Base-by-base conservation (phyloP, 1,140 invertebrate species). In the Lepidurus arcticus region DNA sequence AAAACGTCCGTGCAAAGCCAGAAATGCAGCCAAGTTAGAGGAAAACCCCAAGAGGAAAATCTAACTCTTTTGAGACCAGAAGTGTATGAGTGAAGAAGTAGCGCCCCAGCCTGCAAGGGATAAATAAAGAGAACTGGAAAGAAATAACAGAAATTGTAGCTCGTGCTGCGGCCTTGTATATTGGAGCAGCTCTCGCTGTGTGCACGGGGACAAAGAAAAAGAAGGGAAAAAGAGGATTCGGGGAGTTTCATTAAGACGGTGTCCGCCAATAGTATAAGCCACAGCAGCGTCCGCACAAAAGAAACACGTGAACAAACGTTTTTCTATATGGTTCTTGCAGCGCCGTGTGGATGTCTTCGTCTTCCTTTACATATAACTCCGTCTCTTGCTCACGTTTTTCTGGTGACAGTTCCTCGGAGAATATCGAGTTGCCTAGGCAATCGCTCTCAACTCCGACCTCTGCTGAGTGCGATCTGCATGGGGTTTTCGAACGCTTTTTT, bases 21-120 rank as follows among this genome's bases (percentile, higher is more conserved):
- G 53, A 65, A 65, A 65, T 65, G 53, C 13, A 65, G 53, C 53
- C 21, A 65, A 65, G 53, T 65, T 65, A 65, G 53, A 65, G 53
- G 45, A 47, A 65, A 65, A 21, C 53, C 53, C 53, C 53, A n/a
- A 65, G 53, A 65, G 53, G 53, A 21, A 65, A 65, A 65, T 65
- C 53, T 65, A 65, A 65, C 53, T 65, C 53, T 65, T 65, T 65
- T 9, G 53, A 65, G 13, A 21, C 53, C 53, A 65, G 53, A 65
- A 65, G 53, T 65, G 53, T 65, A 65, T 9, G 53, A 65, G 53
- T 21, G 53, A 65, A 65, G 53, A 65, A 65, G 53, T 65, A 65
- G 21, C 53, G 53, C 53, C 53, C 34, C 21, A 65, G 53, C 53
- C 21, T 16, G 53, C 53, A 10, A 11, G 45, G 45, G 53, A 65